Evolutionary conservation across 2,888 invertebrate genomes (phyloP), one percentile per base, ranked within the genome.

Genomic region (Carpatolechia fugitivella): DNA sequence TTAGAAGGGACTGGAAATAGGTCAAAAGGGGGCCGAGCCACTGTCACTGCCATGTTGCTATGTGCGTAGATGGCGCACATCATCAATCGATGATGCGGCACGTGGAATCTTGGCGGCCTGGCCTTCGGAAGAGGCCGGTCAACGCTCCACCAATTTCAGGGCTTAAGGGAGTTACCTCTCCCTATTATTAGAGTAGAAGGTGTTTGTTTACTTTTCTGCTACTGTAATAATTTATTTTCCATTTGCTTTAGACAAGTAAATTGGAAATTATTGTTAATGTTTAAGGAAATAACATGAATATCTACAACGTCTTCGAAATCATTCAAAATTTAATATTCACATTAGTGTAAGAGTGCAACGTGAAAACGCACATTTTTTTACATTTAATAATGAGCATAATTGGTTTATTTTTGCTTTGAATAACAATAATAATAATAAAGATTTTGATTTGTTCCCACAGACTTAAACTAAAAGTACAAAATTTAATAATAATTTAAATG

Each of bases 11-110:
- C 77, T 74, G 68, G 82, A 77, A 83, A 82, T 89, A 83, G 88
- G 88, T 88, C 88, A 87, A 79, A 79, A 77, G 80, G 84, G 88
- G 87, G 83, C 80, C 85, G 78, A 75, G 70, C 81, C 86, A 85
- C 84, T 86, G 86, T 86, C 86, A 84, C 85, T 85, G 84, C 69
- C 83, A 82, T 72, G 68, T 62, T 46, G 54, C 59, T 41, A 41
- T 41, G 52, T 24, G 31, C 52, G 24, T 52, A 63, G 49, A 36
- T 49, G 35, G 49, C 31, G 30, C 18, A 3, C 36, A 33, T 50
- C 36, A 50, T 50, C 50, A 50, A 50, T 50, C 50, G 44, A 44
- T 44, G 44, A 33, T 18, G 10, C 24, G n/a, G 44, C 44, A 29
- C 44, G 44, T 44, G 44, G 44, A 33, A 29, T 29, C 38, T n/a